Percentiles rank a stretch among this genome's conserved stretches.
phyloP scores from a whole-genome alignment of 2,888 invertebrate species.

The Polymixis lichenea region DNA sequence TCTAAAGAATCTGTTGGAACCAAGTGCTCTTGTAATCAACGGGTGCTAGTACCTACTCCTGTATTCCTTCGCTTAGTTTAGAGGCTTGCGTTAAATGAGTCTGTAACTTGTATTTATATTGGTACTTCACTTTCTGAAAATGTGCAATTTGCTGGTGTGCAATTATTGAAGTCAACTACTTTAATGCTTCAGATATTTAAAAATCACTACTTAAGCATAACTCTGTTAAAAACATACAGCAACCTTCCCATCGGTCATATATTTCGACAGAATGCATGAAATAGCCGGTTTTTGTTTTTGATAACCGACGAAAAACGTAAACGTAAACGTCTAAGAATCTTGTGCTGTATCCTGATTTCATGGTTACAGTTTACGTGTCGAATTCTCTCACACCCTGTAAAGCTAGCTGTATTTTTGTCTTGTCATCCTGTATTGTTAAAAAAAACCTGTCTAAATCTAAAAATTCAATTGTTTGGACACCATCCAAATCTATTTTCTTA shows the following conservation, averaged over 20 bases:
- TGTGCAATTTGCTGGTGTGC: background rate
- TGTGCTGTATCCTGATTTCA: too few species aligned
- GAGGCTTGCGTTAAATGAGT: constrained; percentile 38
- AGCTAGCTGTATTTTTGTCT: too few species aligned
- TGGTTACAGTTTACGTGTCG: too few species aligned
- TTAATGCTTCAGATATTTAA: background rate
- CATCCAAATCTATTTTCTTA: constrained; percentile 6
- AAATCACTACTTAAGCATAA: background rate
- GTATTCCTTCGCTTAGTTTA: constrained; percentile 21
- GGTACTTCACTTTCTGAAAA: background rate
- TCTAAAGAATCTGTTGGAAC: constrained; percentile 41
- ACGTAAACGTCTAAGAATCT: too few species aligned
- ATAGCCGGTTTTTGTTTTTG: too few species aligned
- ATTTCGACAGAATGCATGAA: too few species aligned
- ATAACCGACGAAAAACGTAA: too few species aligned
- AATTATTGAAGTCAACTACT: background rate
- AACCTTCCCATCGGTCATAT: too few species aligned
- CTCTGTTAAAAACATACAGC: background rate
- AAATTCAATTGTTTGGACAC: constrained; percentile 14
- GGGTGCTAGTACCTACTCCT: constrained; percentile 15
- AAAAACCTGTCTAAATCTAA: too few species aligned
- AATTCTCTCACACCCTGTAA: too few species aligned
- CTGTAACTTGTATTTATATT: constrained; percentile 40
- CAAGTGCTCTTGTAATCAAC: constrained; percentile 39
- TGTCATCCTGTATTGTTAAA: too few species aligned